phyloP scores from a whole-genome alignment of 2,797 vertebrate species.

The Merluccius polli region DNA sequence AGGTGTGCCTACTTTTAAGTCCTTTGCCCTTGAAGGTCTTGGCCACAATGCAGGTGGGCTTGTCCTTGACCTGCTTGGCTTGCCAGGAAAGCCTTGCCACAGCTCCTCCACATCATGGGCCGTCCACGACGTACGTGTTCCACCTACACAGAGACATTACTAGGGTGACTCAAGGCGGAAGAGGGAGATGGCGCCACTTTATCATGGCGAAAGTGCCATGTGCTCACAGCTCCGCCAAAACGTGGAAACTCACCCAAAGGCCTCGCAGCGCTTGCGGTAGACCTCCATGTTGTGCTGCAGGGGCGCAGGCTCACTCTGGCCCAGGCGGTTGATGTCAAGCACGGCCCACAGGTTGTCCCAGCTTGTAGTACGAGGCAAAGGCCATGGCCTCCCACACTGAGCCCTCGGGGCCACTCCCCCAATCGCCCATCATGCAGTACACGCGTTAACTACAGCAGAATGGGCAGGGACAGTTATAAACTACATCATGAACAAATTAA shows the following conservation, averaged over 20 bases:
- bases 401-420: slow-evolving; percentile 83
- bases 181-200: not conserved
- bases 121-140: slow-evolving; percentile 85
- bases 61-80: slow-evolving; percentile 76
- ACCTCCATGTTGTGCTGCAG: slow-evolving; percentile 73
- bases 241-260: slow-evolving; percentile 76
- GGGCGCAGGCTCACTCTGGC: slow-evolving; percentile 78
- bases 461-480: not conserved
- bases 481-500: not conserved
- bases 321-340: slow-evolving; percentile 81
- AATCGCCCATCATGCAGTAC: slow-evolving; percentile 83
- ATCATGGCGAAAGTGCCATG: too few species aligned
- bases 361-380: slow-evolving; percentile 79
- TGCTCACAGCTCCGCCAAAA: too few species aligned
- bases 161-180: slow-evolving; percentile 3
- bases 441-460: slow-evolving; percentile 77
- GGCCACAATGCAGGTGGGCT: slow-evolving; percentile 86
- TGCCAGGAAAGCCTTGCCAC: slow-evolving; percentile 80
- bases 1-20: slow-evolving; percentile 70
- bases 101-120: slow-evolving; percentile 82
- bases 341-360: slow-evolving; percentile 86
- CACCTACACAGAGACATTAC: slow-evolving; percentile 66
- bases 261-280: slow-evolving; percentile 82
- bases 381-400: slow-evolving; percentile 89
- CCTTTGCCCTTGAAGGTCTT: slow-evolving; percentile 87